Evolutionary conservation across 2,113 vertebrate genomes (phyloP), one percentile per base, ranked within the genome.

Genomic region (Pyxicephalus adspersus): DNA sequence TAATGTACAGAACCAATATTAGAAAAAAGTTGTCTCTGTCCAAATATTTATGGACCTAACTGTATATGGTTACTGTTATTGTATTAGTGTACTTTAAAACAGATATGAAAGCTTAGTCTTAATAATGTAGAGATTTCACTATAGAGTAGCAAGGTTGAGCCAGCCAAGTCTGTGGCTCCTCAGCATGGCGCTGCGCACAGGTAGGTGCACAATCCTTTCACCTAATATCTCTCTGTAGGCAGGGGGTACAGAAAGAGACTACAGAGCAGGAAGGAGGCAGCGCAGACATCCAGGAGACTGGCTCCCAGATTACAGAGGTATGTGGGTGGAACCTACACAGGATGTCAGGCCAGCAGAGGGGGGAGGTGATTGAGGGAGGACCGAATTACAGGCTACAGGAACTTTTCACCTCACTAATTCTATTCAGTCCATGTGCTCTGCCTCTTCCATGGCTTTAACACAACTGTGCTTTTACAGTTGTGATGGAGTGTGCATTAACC

Each of bases 251-350:
- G 50, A 5, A 61, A 77, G 75, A 85, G 64, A 16, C n/a, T n/a
- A n/a, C 64, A 88, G 83, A 87, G 85, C 85, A 71, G 85, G 91
- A 91, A 91, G 87, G 81, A 89, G 89, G 84, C 89, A 74, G 81
- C 28, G 18, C 28, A 55, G 6, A 85, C 85, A 83, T 84, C 85
- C 83, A 84, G 89, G 85, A 86, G 87, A 88, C 85, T 60, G 84
- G 86, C 87, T 88, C 90, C 19, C 84, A 88, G 90, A 92, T 91
- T 90, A 92, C 87, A 90, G 89, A 91, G 91, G 89, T 88, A 90
- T 89, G 90, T 90, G 88, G 89, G 90, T 91, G 90, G 90, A 92
- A 89, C 90, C 89, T 87, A 92, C 90, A 92, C 89, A 92, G 92
- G 91, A 92, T 89, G 90, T 89, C 87, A 85, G 84, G 86, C 54